Conservation (phyloP, 2,888 invertebrate genomes). For the Drosophila infuscata region DNA sequence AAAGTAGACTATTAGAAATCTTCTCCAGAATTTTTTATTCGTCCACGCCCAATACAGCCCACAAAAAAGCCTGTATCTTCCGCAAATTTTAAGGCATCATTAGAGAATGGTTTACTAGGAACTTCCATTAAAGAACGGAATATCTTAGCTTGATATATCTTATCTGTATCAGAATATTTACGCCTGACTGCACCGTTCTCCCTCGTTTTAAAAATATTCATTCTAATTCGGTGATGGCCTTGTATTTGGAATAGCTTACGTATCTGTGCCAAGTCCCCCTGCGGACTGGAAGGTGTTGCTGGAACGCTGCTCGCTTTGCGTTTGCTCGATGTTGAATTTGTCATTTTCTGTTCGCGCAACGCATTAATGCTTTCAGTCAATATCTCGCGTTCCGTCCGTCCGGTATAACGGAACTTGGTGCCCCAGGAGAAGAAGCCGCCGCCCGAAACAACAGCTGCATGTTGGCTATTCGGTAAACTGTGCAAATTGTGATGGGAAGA, state of each 20-base stretch:
- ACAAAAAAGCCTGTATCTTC: no score
- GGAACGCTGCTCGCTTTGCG: slow-evolving; percentile 95
- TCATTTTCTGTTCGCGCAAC: slow-evolving; percentile 87
- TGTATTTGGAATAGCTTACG: slow-evolving; percentile 80
- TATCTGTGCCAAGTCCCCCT: slow-evolving; percentile 86
- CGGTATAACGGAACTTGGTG: slow-evolving; percentile 96
- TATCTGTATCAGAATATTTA: background rate
- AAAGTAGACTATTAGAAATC: background rate
- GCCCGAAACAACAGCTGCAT: slow-evolving; percentile 94
- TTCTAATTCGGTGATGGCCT: background rate
- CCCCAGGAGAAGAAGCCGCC: slow-evolving; percentile 97
- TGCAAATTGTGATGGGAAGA: background rate
- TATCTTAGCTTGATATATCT: background rate
- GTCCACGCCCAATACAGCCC: no score
- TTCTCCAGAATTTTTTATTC: no score
- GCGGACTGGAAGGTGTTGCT: slow-evolving; percentile 93
- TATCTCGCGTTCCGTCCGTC: slow-evolving; percentile 96
- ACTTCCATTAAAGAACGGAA: background rate
- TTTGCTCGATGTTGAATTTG: slow-evolving; percentile 87
- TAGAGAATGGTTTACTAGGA: background rate
- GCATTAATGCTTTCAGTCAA: slow-evolving; percentile 91
- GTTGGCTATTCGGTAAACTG: slow-evolving; percentile 94
- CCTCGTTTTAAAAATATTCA: background rate
- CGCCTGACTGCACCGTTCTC: background rate
- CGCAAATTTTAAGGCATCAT: background rate